Evolutionary conservation across 1,140 invertebrate genomes (phyloP), one percentile per base, ranked within the genome.

Genomic region (Carposina sasakii): DNA sequence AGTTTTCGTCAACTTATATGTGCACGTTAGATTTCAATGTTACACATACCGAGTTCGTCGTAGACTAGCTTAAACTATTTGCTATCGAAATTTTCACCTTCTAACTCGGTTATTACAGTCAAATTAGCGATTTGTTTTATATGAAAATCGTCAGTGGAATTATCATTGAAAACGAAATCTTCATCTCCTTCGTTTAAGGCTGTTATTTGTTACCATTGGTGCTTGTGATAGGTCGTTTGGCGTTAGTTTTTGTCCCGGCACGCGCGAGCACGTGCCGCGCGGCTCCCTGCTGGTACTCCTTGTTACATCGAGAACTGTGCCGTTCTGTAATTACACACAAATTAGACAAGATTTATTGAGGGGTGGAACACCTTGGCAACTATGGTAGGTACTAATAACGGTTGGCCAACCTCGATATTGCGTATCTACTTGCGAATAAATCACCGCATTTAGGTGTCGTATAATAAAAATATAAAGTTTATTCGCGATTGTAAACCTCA

Each of bases 331-430:
- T 84, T 82, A 84, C 81, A 84, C 76, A 84, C 78, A 84, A 84
- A 84, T 82, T 84, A 84, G 78, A 84, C 73, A 82, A 84, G 81
- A 84, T 84, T 84, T 84, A 84, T 84, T 61, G 76, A 76, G 75
- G 81, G 81, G 81, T 76, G 71, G 74, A 71, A 78, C 81, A 84
- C 81, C 81, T 84, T 82, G 68, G 78, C 74, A 84, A 84, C 81
- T 84, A 75, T 73, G 66, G 64, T 68, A 75, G 74, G 71, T 78
- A 81, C 71, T 81, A 83, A 81, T 82, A 84, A 84, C 73, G 76
- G 76, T 71, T 71, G 77, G 76, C 73, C 73, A 76, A 63, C 66
- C 62, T 57, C 67, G 64, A 81, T 81, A 84, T 78, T 78, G 70
- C 76, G 70, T n/a, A n/a, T n/a, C n/a, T n/a, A n/a, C n/a, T n/a